phyloP scores from a whole-genome alignment of 2,888 invertebrate species.

The Frankliniella fusca region DNA sequence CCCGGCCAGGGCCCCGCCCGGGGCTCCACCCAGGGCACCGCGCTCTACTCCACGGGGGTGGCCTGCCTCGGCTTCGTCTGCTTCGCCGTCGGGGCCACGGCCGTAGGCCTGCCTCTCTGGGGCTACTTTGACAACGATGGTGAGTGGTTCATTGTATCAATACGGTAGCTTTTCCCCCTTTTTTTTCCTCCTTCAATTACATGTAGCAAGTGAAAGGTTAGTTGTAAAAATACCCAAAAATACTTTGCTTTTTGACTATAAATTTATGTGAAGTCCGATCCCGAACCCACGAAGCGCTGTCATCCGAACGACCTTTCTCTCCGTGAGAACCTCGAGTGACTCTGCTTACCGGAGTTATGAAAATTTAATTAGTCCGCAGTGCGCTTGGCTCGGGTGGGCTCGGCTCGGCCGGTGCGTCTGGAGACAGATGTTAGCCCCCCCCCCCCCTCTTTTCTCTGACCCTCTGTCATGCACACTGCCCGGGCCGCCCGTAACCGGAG shows the following conservation, averaged over 20 bases:
- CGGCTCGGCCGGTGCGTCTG: not conserved
- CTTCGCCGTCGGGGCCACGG: slow-evolving; percentile 31
- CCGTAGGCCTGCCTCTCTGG: slow-evolving; percentile 75
- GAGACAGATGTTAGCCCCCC: not conserved
- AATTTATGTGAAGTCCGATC: too few species aligned
- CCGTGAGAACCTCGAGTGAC: too few species aligned
- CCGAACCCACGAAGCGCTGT: too few species aligned
- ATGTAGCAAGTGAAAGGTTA: too few species aligned
- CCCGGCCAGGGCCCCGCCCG: not conserved
- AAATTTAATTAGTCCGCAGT: too few species aligned
- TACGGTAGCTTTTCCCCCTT: slow-evolving; percentile 28
- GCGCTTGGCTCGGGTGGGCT: too few species aligned
- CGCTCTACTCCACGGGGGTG: slow-evolving; percentile 62
- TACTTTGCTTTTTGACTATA: too few species aligned
- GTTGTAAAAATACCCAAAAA: too few species aligned
- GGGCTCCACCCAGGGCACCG: slow-evolving; percentile 46
- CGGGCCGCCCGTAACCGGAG: not conserved
- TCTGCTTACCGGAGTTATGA: too few species aligned
- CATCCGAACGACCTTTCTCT: too few species aligned
- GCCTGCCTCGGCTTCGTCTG: slow-evolving; percentile 68
- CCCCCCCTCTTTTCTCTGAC: not conserved
- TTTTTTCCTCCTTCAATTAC: too few species aligned
- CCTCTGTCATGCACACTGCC: too few species aligned
- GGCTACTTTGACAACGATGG: slow-evolving; percentile 67
- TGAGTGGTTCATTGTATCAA: not conserved